A percentile compares a stretch with the other conserved stretches of the same genome.
Evolutionary conservation across 2,113 vertebrate species (phyloP).

Genomic region (Xenotilapia caudafasciata): DNA sequence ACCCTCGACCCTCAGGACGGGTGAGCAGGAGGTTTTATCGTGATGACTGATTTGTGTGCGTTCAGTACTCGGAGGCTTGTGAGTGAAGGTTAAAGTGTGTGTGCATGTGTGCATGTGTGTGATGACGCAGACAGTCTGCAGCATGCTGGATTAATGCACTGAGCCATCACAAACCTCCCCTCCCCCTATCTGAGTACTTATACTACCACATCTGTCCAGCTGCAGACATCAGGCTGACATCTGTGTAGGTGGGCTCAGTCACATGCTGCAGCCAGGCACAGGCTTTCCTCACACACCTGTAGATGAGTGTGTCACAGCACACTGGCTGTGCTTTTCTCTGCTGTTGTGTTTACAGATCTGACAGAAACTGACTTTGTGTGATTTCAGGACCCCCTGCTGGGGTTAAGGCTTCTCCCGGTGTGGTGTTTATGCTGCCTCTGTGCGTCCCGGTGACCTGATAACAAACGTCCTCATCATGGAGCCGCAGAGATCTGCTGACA

Average conservation of each 20-base stretch:
- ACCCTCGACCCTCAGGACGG: background rate
- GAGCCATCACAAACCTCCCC: background rate
- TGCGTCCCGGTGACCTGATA: background rate
- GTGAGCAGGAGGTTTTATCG: background rate
- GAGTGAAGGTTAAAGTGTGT: background rate
- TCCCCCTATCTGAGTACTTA: background rate
- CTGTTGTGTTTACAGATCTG: background rate
- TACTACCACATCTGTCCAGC: background rate
- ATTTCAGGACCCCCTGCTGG: background rate
- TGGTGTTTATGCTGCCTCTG: background rate
- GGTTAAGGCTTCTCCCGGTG: background rate
- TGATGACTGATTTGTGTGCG: background rate
- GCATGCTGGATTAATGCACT: slow-evolving; percentile 31
- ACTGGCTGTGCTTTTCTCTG: background rate
- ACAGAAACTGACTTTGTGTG: background rate
- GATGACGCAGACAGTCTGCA: slow-evolving; percentile 18
- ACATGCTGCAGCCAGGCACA: background rate
- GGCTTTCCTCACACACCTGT: background rate
- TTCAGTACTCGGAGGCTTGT: background rate
- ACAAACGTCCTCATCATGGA: background rate
- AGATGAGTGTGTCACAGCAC: background rate
- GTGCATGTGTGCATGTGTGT: background rate
- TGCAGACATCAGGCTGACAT: background rate
- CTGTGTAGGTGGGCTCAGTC: background rate
- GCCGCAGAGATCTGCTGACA: background rate